phyloP scores from a whole-genome alignment of 2,113 vertebrate genomes.

The Syrrhaptes paradoxus region DNA sequence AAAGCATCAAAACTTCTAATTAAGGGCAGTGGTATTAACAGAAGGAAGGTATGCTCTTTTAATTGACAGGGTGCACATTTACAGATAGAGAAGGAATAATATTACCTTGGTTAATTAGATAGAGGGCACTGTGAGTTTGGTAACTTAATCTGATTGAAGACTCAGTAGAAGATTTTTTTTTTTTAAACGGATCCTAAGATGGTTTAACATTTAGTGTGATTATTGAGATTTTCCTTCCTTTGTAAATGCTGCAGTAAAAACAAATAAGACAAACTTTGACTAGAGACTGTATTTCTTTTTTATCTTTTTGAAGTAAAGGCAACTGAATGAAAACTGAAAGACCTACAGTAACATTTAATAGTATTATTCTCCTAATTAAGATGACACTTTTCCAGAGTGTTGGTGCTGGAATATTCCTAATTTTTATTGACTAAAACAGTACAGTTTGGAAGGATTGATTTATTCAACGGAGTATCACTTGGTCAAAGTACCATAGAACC shows the following conservation, averaged over 20 bases:
- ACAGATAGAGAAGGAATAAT: neutral
- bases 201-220: neutral
- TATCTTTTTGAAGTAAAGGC: neutral
- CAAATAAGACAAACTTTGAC: neutral
- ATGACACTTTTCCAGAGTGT: neutral
- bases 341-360: neutral
- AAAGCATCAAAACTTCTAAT: slow-evolving; percentile 28
- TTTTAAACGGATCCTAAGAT: neutral
- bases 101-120: neutral
- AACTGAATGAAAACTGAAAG: neutral
- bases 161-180: neutral
- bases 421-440: neutral
- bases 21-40: slow-evolving; percentile 1
- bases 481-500: neutral
- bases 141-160: neutral
- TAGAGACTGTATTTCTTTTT: neutral
- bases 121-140: neutral
- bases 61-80: neutral
- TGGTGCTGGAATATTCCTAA: neutral
- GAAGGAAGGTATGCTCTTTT: slow-evolving; percentile 17
- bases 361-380: neutral
- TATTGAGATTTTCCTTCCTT: neutral
- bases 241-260: neutral
- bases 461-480: neutral
- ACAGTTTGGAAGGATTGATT: neutral